Base-by-base conservation (phyloP, 1,140 invertebrate genomes). In the Samia ricini region DNA sequence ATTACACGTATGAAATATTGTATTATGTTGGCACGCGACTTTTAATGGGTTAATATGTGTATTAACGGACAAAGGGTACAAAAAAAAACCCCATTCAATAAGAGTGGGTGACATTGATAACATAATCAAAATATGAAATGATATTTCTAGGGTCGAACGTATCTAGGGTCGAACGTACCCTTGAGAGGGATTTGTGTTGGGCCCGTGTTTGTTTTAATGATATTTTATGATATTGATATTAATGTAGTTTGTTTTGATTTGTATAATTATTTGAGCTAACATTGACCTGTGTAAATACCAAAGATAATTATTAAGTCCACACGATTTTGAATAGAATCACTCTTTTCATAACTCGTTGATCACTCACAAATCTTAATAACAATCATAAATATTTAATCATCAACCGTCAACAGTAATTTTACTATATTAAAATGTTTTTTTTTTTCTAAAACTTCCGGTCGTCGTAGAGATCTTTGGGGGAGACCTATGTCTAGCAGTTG, bases 41-140 rank as follows among this genome's bases (percentile, higher is more conserved):
- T 71, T 74, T 87, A 88, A 89, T 88, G 80, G 83, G 76, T 88
- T 89, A 89, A 89, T 89, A 79, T 72, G 83, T 85, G 83, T 89
- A 88, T 89, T 89, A 86, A 76, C 61, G 65, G 63, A 89, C 79
- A 86, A 89, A 75, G 65, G 77, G 69, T 61, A 83, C 81, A 86
- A 86, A 88, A 83, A 86, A 88, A 83, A 84, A 72, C 61, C 64
- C 69, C 58, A 33, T 49, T 36, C 55, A 66, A 69, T 63, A 62
- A 49, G 72, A 74, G 70, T 80, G 76, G 76, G 74, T 72, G 83
- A 83, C 85, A 83, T 80, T 88, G 84, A 89, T 88, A 88, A 88
- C 79, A 85, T 88, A 88, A 89, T 89, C 87, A 85, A 88, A 89
- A 89, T 89, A 89, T 89, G 85, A 87, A 81, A 80, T 87, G 71